Conservation (phyloP, 2,888 invertebrate genomes). For the Eulithis testata region DNA sequence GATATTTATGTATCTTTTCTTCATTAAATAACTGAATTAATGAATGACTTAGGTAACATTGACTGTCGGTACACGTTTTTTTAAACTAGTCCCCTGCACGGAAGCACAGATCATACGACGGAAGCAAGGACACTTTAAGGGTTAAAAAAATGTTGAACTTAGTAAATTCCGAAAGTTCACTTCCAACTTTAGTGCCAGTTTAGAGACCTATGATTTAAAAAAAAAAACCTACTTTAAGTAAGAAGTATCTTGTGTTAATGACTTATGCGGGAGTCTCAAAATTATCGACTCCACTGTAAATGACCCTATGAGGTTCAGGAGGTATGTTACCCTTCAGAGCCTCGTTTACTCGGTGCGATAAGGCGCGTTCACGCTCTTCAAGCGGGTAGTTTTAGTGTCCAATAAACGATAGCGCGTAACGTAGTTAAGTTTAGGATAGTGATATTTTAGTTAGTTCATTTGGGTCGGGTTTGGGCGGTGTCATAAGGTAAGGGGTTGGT, state of each 20-base stretch:
- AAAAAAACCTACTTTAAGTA: background rate
- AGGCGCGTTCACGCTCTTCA: constrained; percentile 28
- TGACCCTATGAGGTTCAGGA: constrained; percentile 55
- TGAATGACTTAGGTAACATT: too few species aligned
- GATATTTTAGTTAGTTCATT: constrained; percentile 29
- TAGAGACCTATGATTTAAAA: background rate
- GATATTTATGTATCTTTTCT: too few species aligned
- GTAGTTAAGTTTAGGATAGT: constrained; percentile 24
- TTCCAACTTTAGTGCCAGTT: too few species aligned
- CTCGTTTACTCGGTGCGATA: constrained; percentile 51
- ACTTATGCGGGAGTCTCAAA: constrained; percentile 66
- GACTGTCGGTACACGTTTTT: too few species aligned
- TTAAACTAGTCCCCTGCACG: too few species aligned
- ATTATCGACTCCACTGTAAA: constrained; percentile 68
- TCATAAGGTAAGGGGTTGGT: background rate
- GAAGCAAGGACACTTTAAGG: too few species aligned
- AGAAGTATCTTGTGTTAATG: constrained; percentile 55
- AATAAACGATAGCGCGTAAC: constrained; percentile 23
- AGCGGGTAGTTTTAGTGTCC: constrained; percentile 31
- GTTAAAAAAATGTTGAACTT: too few species aligned
- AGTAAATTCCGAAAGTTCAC: too few species aligned
- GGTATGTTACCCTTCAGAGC: constrained; percentile 60
- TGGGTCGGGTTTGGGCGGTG: constrained; percentile 6
- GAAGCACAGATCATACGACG: too few species aligned
- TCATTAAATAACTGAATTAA: too few species aligned